Evolutionary conservation across 2,113 vertebrate species (phyloP), one percentile per base, ranked within the genome.

Genomic region (Chionomys nivalis): DNA sequence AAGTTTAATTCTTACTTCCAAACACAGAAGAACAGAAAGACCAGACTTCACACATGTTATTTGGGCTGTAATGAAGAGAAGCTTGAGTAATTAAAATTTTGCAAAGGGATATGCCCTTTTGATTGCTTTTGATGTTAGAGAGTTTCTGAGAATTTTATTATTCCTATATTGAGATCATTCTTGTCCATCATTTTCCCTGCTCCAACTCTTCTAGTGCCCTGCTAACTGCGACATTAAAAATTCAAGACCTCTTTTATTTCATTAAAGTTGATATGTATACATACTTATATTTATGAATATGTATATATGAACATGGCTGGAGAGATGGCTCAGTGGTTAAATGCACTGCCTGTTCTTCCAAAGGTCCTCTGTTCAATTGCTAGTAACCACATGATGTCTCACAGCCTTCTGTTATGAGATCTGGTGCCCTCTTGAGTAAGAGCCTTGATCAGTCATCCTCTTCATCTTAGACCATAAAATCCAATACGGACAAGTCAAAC

Each of bases 181-280:
- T 21, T 11, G 12, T 24, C 39, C 39, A 5, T 63, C 14, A 12
- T 63, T 42, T 83, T 17, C 1, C 3, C 1, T 0, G 3, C 1
- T 39, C 21, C n/a, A 42, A 10, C 39, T 31, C 24, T 16, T 17
- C 3, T 42, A 28, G 1, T 39, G 14, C 7, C 6, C 13, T 17
- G 24, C 5, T 17, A 42, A 16, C 55, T 83, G 23, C 23, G 11
- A 61, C 55, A 16, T 24, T 24, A 28, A 82, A 82, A 82, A 82
- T 61, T 82, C 55, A 83, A 42, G 81, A 82, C 1, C 11, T 24
- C 3, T 61, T 63, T 16, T 42, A 42, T 14, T 28, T 61, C 7
- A 58, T 63, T 83, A 42, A 17, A 17, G 24, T 17, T 63, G 24
- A 58, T 2, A 42, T 63, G 24, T 63, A 23, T 28, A 31, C 7